Evolutionary conservation across 92 coral and sea anemone genomes (phyloP).

Genomic region (Parazoanthus swiftii): DNA sequence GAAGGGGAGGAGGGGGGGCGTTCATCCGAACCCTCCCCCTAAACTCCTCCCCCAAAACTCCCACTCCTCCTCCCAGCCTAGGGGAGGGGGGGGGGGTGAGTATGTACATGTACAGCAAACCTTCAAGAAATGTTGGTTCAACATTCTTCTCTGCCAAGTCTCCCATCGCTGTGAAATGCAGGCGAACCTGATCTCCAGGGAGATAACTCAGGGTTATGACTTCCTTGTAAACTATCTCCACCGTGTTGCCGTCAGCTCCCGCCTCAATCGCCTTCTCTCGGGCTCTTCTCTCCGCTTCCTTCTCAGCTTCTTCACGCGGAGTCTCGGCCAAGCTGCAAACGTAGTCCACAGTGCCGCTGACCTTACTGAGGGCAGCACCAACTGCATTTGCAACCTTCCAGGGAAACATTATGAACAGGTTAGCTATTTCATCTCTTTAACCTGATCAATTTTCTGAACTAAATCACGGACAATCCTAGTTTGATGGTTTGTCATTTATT

Average conservation of each 20-base stretch:
- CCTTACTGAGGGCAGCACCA: constrained; percentile 93
- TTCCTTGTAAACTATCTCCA: constrained; percentile 66
- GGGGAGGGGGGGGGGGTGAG: no score
- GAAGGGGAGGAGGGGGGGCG: no score
- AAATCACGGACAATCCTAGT: neutral
- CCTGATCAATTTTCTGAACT: neutral
- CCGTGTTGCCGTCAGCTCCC: constrained; percentile 69
- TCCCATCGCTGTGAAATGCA: constrained; percentile 82
- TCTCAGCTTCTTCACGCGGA: constrained; percentile 62
- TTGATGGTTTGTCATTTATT: neutral
- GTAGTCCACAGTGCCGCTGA: constrained; percentile 81
- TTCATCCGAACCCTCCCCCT: no score
- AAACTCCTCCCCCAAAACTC: no score
- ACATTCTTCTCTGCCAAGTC: constrained; percentile 57
- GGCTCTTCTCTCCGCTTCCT: constrained; percentile 58
- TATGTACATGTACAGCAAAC: neutral
- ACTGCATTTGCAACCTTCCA: constrained; percentile 90
- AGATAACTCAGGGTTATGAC: constrained; percentile 73
- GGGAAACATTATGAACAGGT: neutral
- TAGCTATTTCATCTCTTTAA: neutral
- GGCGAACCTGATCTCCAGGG: constrained; percentile 76
- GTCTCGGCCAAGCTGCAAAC: constrained; percentile 63
- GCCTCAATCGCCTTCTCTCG: constrained; percentile 65
- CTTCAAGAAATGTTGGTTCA: neutral
- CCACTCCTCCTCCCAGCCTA: no score